Conservation (phyloP, 2,888 invertebrate genomes). For the Lepidonotus clava region DNA sequence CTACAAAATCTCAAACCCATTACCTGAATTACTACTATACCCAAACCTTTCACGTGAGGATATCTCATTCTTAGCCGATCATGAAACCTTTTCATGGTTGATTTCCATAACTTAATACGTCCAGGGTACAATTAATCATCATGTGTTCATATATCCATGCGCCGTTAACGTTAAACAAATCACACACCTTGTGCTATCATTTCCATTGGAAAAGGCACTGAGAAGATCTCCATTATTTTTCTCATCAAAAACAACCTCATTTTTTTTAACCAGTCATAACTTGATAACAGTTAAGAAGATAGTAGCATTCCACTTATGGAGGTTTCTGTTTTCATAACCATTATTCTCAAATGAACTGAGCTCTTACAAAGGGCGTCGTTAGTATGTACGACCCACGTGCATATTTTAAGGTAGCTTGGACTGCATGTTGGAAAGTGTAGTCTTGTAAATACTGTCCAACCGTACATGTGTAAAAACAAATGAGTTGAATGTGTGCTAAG, state of each 20-base stretch:
- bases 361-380: constrained; percentile 7
- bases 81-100: background rate
- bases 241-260: background rate
- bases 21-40: background rate
- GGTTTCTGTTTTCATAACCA: constrained; percentile 40
- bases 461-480: too few species aligned
- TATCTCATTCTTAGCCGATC: constrained; percentile 7
- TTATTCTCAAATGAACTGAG: constrained; percentile 18
- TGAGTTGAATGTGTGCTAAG: too few species aligned
- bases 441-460: constrained; percentile 42
- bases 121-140: background rate
- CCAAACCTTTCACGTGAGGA: background rate
- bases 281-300: constrained; percentile 26
- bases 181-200: background rate
- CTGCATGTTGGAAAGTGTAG: constrained; percentile 17
- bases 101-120: background rate
- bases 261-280: constrained; percentile 20
- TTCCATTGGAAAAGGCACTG: background rate
- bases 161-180: background rate
- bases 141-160: background rate
- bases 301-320: constrained; percentile 41
- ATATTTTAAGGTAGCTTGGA: constrained; percentile 20
- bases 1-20: constrained; percentile 10
- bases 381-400: background rate
- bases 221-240: constrained; percentile 22